phyloP scores from a whole-genome alignment of 2,888 invertebrate genomes.

The Malacosoma neustria region DNA sequence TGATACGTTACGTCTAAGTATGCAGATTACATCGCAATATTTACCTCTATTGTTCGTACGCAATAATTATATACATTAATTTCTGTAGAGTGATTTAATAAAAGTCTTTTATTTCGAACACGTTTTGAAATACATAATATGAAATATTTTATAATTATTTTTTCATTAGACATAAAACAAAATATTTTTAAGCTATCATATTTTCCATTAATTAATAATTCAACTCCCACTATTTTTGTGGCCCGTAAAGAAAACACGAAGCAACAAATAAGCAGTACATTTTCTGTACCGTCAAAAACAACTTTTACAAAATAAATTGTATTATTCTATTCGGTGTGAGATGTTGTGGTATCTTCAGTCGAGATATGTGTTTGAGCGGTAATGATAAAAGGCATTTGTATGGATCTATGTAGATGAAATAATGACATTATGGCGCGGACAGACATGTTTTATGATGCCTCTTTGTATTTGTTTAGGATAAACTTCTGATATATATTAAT shows the following conservation, averaged over 20 bases:
- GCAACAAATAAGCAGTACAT: constrained; percentile 47
- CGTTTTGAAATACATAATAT: no score
- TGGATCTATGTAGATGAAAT: background rate
- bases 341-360: constrained; percentile 9
- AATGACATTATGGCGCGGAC: background rate
- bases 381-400: background rate
- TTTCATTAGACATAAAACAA: no score
- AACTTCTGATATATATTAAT: no score
- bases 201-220: constrained; percentile 10
- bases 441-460: background rate
- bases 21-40: no score
- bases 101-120: no score
- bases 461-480: no score
- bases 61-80: no score
- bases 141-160: no score
- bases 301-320: constrained; percentile 56
- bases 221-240: constrained; percentile 16
- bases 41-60: no score
- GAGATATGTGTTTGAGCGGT: background rate
- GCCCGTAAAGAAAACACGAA: constrained; percentile 40
- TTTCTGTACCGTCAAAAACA: constrained; percentile 52
- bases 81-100: no score
- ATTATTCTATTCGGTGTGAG: constrained; percentile 39
- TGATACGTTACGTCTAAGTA: no score
- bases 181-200: no score